Percentiles rank a stretch among this genome's conserved stretches.
These are phyloP conservation scores for Neoitamus cyanurus DNA, from an alignment of 2,888 invertebrate genomes.

Conservation along the genomic window DNA sequence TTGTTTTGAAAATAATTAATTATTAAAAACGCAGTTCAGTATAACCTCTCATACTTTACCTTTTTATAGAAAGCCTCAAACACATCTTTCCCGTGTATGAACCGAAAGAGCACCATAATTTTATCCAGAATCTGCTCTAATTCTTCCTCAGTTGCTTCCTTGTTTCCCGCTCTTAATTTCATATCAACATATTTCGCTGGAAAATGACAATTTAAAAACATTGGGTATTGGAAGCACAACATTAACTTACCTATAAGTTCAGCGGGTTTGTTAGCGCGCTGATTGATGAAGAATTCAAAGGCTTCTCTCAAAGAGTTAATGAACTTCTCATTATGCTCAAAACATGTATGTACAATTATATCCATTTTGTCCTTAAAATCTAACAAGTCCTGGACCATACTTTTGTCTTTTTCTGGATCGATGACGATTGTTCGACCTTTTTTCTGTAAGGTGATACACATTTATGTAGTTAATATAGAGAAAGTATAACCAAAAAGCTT, in stretches of 20 bases:
- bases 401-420: conserved; percentile 97
- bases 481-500: neutral
- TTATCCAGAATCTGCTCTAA: conserved; percentile 95
- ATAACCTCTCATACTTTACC: conserved; percentile 58
- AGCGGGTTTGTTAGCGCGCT: conserved; percentile 97
- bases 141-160: conserved; percentile 98
- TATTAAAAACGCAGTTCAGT: neutral
- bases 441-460: conserved; percentile 71
- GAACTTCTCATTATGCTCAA: conserved; percentile 94
- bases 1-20: conserved; percentile 54
- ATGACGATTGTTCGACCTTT: conserved; percentile 96
- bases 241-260: conserved; percentile 87
- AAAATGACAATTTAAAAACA: conserved; percentile 35
- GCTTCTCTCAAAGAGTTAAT: conserved; percentile 95
- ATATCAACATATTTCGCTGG: conserved; percentile 98
- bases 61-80: conserved; percentile 99
- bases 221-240: neutral
- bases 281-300: conserved; percentile 98
- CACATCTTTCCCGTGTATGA: conserved; percentile 99
- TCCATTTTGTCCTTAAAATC: conserved; percentile 99
- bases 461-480: no score
- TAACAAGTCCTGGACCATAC: conserved; percentile 95
- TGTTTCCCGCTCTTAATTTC: conserved; percentile 96
- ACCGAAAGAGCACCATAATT: conserved; percentile 98
- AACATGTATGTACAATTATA: conserved; percentile 89